phyloP scores from a whole-genome alignment of 2,797 vertebrate genomes.

The Buphagus erythrorhynchus region DNA sequence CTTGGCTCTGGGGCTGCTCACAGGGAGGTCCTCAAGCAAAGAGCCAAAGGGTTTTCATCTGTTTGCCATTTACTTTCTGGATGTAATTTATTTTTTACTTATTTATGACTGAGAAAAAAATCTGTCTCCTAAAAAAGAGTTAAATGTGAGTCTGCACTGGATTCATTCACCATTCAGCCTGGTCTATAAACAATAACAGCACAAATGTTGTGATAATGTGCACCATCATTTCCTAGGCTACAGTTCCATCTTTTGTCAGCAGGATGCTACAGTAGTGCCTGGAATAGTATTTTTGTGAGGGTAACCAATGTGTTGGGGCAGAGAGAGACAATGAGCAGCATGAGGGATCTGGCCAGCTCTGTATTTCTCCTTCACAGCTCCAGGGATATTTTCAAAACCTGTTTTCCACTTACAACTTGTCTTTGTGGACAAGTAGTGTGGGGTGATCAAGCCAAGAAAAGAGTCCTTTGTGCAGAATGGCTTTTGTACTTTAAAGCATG shows the following conservation, averaged over 20 bases:
- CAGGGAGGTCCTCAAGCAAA: neutral
- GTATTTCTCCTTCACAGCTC: neutral
- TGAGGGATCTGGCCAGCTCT: neutral
- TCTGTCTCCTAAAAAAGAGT: neutral
- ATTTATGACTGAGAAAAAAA: neutral
- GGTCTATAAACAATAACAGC: neutral
- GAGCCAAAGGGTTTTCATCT: neutral
- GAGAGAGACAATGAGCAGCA: neutral
- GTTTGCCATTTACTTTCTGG: neutral
- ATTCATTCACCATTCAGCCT: neutral
- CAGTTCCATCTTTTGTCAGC: neutral
- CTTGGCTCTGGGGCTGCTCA: neutral
- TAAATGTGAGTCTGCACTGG: neutral
- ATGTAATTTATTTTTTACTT: neutral
- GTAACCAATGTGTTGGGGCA: neutral
- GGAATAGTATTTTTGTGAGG: neutral
- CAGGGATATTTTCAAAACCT: neutral
- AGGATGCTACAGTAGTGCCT: neutral
- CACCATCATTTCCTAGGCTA: neutral
- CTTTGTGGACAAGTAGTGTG: neutral
- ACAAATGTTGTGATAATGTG: neutral
- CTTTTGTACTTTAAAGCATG: neutral
- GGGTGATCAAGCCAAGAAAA: neutral
- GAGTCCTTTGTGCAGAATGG: neutral
- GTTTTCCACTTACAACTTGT: neutral